These are phyloP conservation scores for Oasisia sp. DNA, from an alignment of 2,888 invertebrate genomes.

Conservation along the genomic window DNA sequence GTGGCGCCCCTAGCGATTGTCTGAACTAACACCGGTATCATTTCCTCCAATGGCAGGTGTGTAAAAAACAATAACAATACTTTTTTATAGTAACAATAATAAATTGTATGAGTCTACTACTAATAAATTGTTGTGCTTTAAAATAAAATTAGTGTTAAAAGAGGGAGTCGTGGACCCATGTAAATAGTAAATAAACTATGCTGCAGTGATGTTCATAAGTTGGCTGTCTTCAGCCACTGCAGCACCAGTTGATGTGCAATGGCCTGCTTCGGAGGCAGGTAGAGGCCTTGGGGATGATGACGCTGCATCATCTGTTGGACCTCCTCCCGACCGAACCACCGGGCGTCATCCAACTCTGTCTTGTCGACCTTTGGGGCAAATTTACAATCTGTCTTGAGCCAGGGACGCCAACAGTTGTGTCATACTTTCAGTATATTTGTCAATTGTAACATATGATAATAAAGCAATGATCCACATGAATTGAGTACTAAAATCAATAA, in stretches of 20 bases:
- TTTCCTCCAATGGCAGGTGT: too few species aligned
- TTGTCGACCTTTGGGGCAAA: conserved; percentile 61
- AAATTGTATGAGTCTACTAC: neutral
- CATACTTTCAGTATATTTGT: too few species aligned
- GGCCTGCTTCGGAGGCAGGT: conserved; percentile 67
- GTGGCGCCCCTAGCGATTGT: too few species aligned
- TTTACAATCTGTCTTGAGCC: neutral
- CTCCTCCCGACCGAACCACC: conserved; percentile 68
- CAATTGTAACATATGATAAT: too few species aligned
- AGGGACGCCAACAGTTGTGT: too few species aligned
- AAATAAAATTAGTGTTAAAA: neutral
- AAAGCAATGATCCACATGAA: too few species aligned
- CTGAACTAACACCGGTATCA: too few species aligned
- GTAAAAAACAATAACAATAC: too few species aligned
- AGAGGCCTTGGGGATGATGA: conserved; percentile 59
- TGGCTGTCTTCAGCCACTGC: conserved; percentile 56
- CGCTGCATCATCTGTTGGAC: conserved; percentile 62
- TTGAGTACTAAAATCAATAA: neutral
- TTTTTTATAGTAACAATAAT: too few species aligned
- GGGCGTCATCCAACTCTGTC: conserved; percentile 68
- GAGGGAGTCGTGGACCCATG: neutral
- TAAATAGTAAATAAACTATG: neutral
- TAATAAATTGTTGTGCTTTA: neutral
- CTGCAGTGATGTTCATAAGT: neutral
- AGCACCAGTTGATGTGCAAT: conserved; percentile 68